Conservation (phyloP, 2,797 vertebrate genomes). For the Lepidocolaptes lacrymiger region DNA sequence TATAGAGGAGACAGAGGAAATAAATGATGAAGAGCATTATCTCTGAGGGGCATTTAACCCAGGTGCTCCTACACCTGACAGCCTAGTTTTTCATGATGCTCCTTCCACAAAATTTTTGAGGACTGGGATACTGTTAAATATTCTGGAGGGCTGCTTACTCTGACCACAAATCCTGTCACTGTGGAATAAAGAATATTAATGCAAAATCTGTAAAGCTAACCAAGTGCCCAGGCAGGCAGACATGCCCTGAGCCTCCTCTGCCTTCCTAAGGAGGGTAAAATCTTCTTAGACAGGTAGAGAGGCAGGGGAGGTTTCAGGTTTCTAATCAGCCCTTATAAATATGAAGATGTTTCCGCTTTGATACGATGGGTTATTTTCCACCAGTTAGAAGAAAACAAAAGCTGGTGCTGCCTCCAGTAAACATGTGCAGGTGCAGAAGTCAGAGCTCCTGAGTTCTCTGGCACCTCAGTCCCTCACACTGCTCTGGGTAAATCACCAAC, state of each 20-base stretch:
- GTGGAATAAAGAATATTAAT: background rate
- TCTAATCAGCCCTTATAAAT: background rate
- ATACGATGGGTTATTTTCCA: background rate
- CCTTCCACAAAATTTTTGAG: background rate
- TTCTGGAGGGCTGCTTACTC: background rate
- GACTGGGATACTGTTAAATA: background rate
- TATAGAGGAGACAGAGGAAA: background rate
- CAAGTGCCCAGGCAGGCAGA: background rate
- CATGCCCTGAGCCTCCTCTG: no score
- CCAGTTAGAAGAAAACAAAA: background rate
- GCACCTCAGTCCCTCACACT: background rate
- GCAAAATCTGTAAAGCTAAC: background rate
- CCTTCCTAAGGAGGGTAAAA: background rate
- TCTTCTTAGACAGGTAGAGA: background rate
- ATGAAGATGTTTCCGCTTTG: background rate
- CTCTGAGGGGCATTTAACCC: background rate
- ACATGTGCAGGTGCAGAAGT: rapidly evolving
- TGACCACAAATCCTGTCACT: background rate
- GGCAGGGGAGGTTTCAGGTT: background rate
- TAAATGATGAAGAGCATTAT: background rate
- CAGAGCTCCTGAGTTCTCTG: background rate
- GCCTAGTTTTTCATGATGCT: background rate
- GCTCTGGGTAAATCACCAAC: background rate
- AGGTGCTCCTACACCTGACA: background rate
- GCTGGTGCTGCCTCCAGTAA: background rate